Base-by-base conservation (phyloP, 2,113 vertebrate species). In the Pangasianodon gigas region DNA sequence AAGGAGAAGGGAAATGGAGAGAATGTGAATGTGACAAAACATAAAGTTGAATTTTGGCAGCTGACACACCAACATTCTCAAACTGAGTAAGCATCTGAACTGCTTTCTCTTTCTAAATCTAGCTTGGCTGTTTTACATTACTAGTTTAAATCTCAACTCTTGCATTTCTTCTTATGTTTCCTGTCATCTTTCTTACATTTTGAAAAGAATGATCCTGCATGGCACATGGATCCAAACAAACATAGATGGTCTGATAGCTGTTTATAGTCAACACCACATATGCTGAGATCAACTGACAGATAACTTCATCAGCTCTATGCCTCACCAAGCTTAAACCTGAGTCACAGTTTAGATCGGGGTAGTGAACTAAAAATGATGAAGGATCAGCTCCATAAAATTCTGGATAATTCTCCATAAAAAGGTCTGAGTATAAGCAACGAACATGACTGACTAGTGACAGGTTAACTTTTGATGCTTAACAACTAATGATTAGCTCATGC, bases 181-280 rank as follows among this genome's bases (percentile, higher is more conserved):
- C 24, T 32, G 32, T 71, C 19, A 11, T 81, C 75, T 65, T 87
- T 54, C 54, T 80, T 75, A 54, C 74, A 89, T 75, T 54, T 89
- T 89, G 88, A 79, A 62, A 46, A 79, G 14, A 80, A 89, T 90
- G 46, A 89, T 74, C n/a, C 56, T 11, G 58, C 18, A 65, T 51
- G 6, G 67, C 26, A 46, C 85, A 74, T 44, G 58, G 83, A 67
- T 90, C 58, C 83, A 89, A 82, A 84, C 71, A 89, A 90, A 88
- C 65, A 58, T 77, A 74, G 62, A 86, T 79, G 82, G 79, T 75
- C 67, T 52, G 46, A 91, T 77, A 52, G 86, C 51, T 69, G 86
- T 87, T 90, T 87, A 91, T 51, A 90, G 52, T 11, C 26, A 91
- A 77, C 54, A 58, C 44, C 75, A 82, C 8, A 56, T 51, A 62